Conservation (phyloP, 2,113 vertebrate genomes). For the Numenius arquata region DNA sequence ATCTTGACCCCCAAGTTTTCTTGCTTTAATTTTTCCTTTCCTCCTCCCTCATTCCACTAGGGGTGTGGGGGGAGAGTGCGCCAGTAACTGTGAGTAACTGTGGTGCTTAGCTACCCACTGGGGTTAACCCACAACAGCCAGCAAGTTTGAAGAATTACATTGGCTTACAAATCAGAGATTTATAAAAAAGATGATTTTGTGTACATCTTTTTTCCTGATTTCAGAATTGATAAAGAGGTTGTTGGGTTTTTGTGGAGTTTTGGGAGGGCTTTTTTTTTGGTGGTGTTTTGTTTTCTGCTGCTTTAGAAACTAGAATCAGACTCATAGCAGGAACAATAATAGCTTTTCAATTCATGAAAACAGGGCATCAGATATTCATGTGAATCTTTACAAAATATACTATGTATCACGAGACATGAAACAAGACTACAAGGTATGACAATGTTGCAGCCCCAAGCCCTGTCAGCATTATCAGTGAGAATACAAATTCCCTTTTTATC, state of each 20-base stretch:
- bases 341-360: neutral
- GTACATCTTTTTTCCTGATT: neutral
- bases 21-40: neutral
- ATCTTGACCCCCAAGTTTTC: neutral
- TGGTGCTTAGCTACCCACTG: neutral
- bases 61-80: accelerated
- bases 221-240: neutral
- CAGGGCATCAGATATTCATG: neutral
- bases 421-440: neutral
- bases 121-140: neutral
- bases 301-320: neutral
- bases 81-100: neutral
- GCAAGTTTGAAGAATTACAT: neutral
- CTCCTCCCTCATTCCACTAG: neutral
- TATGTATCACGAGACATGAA: neutral
- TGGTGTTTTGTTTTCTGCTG: neutral
- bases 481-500: neutral
- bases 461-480: neutral
- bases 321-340: neutral
- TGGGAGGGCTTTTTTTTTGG: neutral
- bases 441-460: neutral
- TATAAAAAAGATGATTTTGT: accelerated
- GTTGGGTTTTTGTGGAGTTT: neutral
- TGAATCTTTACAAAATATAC: neutral
- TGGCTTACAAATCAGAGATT: neutral